Base-by-base conservation (phyloP, 37 sponge, comb jelly and placozoan species). In the Hormiphora californensis region DNA sequence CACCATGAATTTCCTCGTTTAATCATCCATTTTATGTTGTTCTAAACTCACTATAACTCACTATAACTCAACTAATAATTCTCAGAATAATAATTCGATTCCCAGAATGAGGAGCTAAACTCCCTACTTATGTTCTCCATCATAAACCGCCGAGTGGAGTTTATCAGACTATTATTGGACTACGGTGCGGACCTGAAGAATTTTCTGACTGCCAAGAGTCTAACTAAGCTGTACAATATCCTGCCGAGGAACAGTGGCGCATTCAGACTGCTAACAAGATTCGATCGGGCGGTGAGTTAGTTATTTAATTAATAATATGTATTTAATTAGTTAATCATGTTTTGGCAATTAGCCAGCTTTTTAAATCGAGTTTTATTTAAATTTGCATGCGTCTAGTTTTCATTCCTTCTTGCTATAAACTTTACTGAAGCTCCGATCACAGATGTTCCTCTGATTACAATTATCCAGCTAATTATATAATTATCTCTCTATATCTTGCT, bases 51-150 rank as follows among this genome's bases (percentile, higher is more conserved):
- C 53, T 49, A 49, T 49, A 49, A 15, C 53, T 49, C 9, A 17
- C 53, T 17, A 49, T 49, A 49, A 17, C 9, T 17, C 9, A 49
- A 17, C 9, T 49, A 49, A 49, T 49, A 9, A 23, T 23, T 21
- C 17, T 59, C 25, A 23, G n/a, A 9, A 59, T 59, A 59, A 23
- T n/a, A 9, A 9, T 27, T 8, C 68, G 15, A 15, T 21, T 65
- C 23, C 25, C 81, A 73, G 81, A 43, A 43, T 23, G 81, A 73
- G 28, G 81, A 73, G 35, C 44, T 73, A 33, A 73, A 73, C 46
- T 73, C 81, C 7, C 46, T 73, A 1, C 81, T 73, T 22, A 73
- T 73, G 81, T 73, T 73, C 81, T 73, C 81, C 44, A 73, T 73
- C 35, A 73, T 73, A 39, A 73, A 73, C 81, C 81, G 81, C 3